Evolutionary conservation across 1,140 invertebrate species (phyloP), one percentile per base, ranked within the genome.

Genomic region (Drosophila suzukii): DNA sequence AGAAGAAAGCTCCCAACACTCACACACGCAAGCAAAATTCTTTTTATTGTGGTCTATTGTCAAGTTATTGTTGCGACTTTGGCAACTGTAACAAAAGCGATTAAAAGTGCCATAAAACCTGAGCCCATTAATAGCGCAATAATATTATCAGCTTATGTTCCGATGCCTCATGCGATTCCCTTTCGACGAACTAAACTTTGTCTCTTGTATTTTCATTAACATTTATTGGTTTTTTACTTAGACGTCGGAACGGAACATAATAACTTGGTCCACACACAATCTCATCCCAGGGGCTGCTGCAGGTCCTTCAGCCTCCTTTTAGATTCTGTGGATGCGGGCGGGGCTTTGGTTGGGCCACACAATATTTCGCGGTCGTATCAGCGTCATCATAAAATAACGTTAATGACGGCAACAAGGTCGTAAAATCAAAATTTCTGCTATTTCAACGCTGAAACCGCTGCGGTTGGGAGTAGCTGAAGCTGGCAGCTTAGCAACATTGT

Each of bases 341-440:
- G 2, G 24, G 27, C 27, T 27, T 27, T 27, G 27, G 27, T 1
- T 4, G 27, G 27, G 27, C 27, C 62, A 27, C 76, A 65, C 84
- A 78, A 89, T 89, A 89, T 89, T 89, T 84, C 78, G 80, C 78
- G 84, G 85, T 89, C 85, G 85, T 89, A 89, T 89, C 84, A 81
- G 84, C 77, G 84, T 91, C 82, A 86, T 88, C 83, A 91, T 91
- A 91, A 91, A 91, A 91, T 91, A 82, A 91, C 80, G 83, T 91
- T 91, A 91, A 91, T 91, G 80, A 79, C 81, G 89, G 63, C 83
- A 79, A 88, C 83, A 84, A 91, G 89, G 74, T 91, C 88, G 84
- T 91, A 89, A 91, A 88, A 89, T 91, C 88, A 91, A 89, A 91
- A 91, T 86, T 85, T 89, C 70, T 78, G 84, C 84, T 86, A 86